Evolutionary conservation across 2,113 vertebrate species (phyloP).

Genomic region (Polypterus bichir): DNA sequence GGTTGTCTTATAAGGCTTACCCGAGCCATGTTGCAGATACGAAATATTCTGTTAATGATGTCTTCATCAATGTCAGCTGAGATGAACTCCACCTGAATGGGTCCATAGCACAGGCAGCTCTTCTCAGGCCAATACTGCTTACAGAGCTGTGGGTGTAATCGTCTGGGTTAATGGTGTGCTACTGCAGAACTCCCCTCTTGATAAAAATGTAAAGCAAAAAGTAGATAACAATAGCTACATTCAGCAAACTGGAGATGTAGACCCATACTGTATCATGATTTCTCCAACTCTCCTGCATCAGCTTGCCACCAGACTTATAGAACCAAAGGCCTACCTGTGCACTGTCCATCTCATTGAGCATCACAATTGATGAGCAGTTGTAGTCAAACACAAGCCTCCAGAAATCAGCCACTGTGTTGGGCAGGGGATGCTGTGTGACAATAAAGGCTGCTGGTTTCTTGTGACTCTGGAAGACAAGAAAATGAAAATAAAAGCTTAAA

Average conservation of each 20-base stretch:
- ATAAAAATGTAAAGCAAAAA: too few species aligned
- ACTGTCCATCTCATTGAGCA: constrained; percentile 94
- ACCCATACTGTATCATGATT: too few species aligned
- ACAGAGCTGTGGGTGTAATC: constrained; percentile 55
- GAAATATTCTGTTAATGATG: constrained; percentile 93
- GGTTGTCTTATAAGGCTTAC: constrained; percentile 34
- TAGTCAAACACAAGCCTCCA: constrained; percentile 98
- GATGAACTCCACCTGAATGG: constrained; percentile 93
- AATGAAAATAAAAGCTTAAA: not conserved
- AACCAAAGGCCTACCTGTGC: constrained; percentile 57
- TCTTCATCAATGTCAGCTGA: constrained; percentile 93
- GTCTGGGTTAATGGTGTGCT: not conserved
- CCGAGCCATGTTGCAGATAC: constrained; percentile 96
- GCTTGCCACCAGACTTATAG: too few species aligned
- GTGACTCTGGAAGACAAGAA: constrained; percentile 66
- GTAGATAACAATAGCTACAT: too few species aligned
- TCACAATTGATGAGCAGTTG: constrained; percentile 92
- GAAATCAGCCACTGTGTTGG: constrained; percentile 90
- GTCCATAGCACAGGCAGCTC: constrained; percentile 83
- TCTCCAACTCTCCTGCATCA: too few species aligned
- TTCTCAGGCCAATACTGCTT: constrained; percentile 98
- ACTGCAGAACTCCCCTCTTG: too few species aligned
- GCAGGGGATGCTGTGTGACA: constrained; percentile 91
- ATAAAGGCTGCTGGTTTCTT: constrained; percentile 96
- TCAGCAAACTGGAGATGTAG: too few species aligned